Evolutionary conservation across 1,140 invertebrate genomes (phyloP), one percentile per base, ranked within the genome.

Genomic region (Aporrectodea caliginosa): DNA sequence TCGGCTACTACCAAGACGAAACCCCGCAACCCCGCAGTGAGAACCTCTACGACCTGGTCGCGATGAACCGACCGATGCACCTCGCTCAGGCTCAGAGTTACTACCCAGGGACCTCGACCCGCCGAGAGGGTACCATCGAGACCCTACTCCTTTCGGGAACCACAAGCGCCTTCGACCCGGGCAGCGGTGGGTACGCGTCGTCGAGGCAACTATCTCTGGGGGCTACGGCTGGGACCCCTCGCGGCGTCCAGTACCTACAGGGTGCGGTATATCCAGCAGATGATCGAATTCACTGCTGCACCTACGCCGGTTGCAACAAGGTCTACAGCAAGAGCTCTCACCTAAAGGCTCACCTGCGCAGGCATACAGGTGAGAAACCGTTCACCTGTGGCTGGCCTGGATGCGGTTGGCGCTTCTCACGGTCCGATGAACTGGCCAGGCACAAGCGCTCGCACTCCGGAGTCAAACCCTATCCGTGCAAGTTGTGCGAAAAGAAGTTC

Each of bases 331-430:
- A 98, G 87, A 96, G 95, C 12, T 89, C 88, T 14, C 96, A 98
- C 87, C 90, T 98, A 30, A 96, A 97, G 85, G 95, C 96, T 1
- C 97, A 98, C 86, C 87, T 97, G 74, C 90, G 96, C 1, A 91
- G 96, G 16, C 96, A 98, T 88, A 94, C 95, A 0, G 96, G 96
- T 0, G 95, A 98, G 88, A 98, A 98, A 85, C 96, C 96, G 0
- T 98, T 98, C 85, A 88, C 87, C 1, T 97, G 95, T 85, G 93
- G 92, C 72, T 98, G 96, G 96, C 89, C 92, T 1, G 93, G 93
- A 22, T 98, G 96, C 87, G 91, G 91, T 12, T 98, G 96, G 96
- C 91, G 93, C 79, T 98, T 98, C 89, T 96, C 95, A 1, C 90
- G 96, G 69, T 97, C 95, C 0, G 96, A 98, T 85, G 96, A 98